A percentile compares a stretch with the other conserved stretches of the same genome.
Evolutionary conservation across 2,113 vertebrate genomes (phyloP).

Genomic region (Galeopterus variegatus): DNA sequence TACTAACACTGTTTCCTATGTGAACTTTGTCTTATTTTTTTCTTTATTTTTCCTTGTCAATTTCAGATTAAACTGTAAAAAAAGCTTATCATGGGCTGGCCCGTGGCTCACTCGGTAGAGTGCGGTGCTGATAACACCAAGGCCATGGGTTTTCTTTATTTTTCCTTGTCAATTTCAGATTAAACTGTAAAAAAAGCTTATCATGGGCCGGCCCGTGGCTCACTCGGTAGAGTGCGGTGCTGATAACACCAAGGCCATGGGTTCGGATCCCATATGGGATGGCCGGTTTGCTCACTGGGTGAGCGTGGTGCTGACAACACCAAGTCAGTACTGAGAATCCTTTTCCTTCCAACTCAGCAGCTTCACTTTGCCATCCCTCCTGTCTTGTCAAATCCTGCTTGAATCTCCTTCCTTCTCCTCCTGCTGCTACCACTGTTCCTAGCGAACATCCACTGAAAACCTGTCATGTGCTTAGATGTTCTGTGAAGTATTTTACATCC

Average conservation of each 20-base stretch:
- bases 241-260: no score
- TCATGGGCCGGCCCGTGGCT: no score
- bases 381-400: neutral
- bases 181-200: conserved; percentile 41
- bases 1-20: conserved; percentile 62
- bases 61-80: conserved; percentile 65
- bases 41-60: conserved; percentile 39
- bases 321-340: neutral
- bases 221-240: no score
- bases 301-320: no score
- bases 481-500: neutral
- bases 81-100: neutral
- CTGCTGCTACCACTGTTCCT: accelerated
- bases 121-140: no score
- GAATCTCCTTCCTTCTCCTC: no score
- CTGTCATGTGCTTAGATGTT: no score
- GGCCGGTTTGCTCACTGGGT: no score
- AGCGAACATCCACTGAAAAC: neutral
- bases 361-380: neutral
- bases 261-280: no score
- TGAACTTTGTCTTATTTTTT: neutral
- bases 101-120: no score
- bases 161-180: conserved; percentile 63
- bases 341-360: neutral
- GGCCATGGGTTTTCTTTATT: no score